phyloP scores from a whole-genome alignment of 2,797 vertebrate species.

The Cyprinodon diabolis region DNA sequence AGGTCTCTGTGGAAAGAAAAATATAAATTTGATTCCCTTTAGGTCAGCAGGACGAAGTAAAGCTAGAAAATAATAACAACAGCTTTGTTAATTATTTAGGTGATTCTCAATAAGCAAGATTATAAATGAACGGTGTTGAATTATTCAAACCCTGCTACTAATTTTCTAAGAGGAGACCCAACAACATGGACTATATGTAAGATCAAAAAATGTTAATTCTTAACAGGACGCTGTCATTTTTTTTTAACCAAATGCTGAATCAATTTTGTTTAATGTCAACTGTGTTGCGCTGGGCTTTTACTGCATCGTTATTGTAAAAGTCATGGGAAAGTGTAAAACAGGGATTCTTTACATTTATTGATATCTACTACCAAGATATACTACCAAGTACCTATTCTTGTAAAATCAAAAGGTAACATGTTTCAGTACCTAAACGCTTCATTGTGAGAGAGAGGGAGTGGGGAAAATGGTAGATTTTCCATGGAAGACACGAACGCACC shows the following conservation, averaged over 20 bases:
- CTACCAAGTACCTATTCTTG: too few species aligned
- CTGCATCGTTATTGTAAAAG: background rate
- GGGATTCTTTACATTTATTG: too few species aligned
- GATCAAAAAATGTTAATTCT: background rate
- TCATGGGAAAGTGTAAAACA: background rate
- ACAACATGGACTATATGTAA: background rate
- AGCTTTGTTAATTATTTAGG: background rate
- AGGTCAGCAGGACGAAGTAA: slow-evolving; percentile 14
- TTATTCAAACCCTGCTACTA: background rate
- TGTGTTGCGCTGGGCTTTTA: background rate
- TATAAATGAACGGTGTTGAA: background rate
- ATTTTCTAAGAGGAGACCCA: background rate
- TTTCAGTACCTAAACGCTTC: too few species aligned
- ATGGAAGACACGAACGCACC: too few species aligned
- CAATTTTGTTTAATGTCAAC: background rate
- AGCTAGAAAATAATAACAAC: slow-evolving; percentile 1
- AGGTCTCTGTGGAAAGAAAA: slow-evolving; percentile 84
- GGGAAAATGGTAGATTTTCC: too few species aligned
- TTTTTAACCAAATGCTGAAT: background rate
- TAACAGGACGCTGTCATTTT: background rate
- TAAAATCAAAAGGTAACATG: too few species aligned
- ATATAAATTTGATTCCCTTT: background rate
- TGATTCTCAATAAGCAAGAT: background rate
- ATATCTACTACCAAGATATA: too few species aligned
- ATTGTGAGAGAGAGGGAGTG: too few species aligned